Evolutionary conservation across 2,888 invertebrate species (phyloP), one percentile per base, ranked within the genome.

Genomic region (Sarcophaga rosellei): DNA sequence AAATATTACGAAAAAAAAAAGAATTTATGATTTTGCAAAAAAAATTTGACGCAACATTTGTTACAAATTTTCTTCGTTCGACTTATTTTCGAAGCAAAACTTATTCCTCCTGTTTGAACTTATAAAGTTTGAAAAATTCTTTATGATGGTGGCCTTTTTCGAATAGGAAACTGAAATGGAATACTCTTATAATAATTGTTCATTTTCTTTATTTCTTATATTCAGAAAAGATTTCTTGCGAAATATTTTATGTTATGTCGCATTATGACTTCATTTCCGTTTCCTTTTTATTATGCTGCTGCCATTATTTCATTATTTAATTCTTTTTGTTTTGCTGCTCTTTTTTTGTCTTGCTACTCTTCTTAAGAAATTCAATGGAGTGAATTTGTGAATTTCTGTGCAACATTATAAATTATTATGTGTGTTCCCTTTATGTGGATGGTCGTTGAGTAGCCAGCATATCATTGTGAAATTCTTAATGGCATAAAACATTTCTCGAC

Each of bases 241-340:
- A 83, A 81, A 81, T 70, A 70, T 61, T 84, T 83, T 81, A 81
- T 80, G 62, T 86, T 78, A 81, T 83, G 86, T 86, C 83, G 83
- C 86, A 83, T 84, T 84, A 81, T 86, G 80, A 83, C 74, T 84
- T 69, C 72, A 84, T 81, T 84, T 86, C 86, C 86, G 81, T 81
- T 86, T 86, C 77, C 86, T 74, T 76, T 76, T 35, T 35, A 35
- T 35, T 47, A 74, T 44, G 74, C 63, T 59, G 77, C 65, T 53
- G 20, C 63, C 47, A 53, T 53, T 17, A 53, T 53, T 53, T 53
- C 15, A 53, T 53, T 53, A 53, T 53, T 53, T 53, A 15, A 53
- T 53, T 17, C 5, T 82, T 75, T 35, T 53, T 63, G 68, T 63
- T 68, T 73, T 69, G 63, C 44, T 70, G 59, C 74, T 79, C 75